A percentile compares a stretch with the other conserved stretches of the same genome.
Evolutionary conservation across 2,888 invertebrate species (phyloP).

Genomic region (Hanleya hanleyi): DNA sequence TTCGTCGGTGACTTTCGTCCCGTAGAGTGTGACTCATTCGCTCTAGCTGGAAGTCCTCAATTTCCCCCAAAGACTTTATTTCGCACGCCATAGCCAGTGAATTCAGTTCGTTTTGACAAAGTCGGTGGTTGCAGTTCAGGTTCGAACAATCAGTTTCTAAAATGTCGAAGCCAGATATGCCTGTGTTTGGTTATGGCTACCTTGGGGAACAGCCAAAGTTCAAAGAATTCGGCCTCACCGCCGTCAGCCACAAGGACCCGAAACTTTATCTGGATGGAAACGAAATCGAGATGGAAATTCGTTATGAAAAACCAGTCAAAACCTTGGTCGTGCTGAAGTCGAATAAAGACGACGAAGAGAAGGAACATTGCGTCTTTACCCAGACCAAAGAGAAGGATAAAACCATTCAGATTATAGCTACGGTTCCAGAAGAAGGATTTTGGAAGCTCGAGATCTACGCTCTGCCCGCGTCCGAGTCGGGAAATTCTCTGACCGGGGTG

Average conservation of each 20-base stretch:
- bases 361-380: conserved; percentile 46
- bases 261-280: conserved; percentile 47
- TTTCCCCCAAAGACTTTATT: too few species aligned
- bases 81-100: too few species aligned
- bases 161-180: conserved; percentile 29
- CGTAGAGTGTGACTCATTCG: too few species aligned
- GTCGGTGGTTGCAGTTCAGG: too few species aligned
- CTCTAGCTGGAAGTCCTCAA: too few species aligned
- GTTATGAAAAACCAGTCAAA: not conserved
- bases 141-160: too few species aligned
- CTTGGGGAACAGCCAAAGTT: conserved; percentile 64
- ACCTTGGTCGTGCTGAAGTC: not conserved
- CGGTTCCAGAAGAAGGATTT: conserved; percentile 62
- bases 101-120: too few species aligned
- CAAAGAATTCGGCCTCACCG: conserved; percentile 47
- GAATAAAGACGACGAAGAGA: not conserved
- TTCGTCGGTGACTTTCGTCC: not conserved
- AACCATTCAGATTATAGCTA: conserved; percentile 47
- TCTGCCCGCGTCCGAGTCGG: conserved; percentile 64
- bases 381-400: conserved; percentile 45
- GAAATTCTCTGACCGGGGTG: conserved; percentile 70
- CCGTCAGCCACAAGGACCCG: conserved; percentile 47
- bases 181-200: conserved; percentile 56
- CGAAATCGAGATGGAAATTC: conserved; percentile 52
- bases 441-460: conserved; percentile 72